A percentile compares a stretch with the other conserved stretches of the same genome.
These are phyloP conservation scores for Hypotaenidia okinawae DNA, from an alignment of 2,797 vertebrate genomes.

Conservation along the genomic window DNA sequence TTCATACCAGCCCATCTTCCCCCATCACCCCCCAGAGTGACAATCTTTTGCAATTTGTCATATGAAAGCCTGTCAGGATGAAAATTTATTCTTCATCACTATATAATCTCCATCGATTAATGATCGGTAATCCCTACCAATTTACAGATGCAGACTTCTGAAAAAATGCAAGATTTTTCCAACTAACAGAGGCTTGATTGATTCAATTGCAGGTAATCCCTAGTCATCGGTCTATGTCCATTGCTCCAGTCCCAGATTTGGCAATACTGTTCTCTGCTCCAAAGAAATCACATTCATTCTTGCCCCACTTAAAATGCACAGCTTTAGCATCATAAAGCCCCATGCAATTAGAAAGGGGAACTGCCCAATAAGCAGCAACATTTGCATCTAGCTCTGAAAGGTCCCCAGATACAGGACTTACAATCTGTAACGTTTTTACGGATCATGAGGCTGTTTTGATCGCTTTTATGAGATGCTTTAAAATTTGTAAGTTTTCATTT, in stretches of 20 bases:
- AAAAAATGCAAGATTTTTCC: not conserved
- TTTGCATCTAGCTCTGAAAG: not conserved
- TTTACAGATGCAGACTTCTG: not conserved
- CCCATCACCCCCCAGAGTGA: not conserved
- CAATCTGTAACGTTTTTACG: constrained; percentile 21
- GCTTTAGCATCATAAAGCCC: not conserved
- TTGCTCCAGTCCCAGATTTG: not conserved
- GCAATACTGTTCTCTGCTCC: not conserved
- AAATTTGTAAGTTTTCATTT: constrained; percentile 44
- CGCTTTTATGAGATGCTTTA: constrained; percentile 5
- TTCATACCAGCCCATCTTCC: not conserved
- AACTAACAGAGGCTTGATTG: not conserved
- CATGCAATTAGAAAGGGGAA: not conserved
- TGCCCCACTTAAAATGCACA: not conserved
- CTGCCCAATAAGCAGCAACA: not conserved
- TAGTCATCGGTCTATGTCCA: not conserved
- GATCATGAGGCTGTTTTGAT: not conserved
- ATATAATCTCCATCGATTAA: not conserved
- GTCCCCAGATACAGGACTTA: not conserved
- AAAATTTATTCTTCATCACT: not conserved
- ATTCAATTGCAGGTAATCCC: not conserved
- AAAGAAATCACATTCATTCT: not conserved
- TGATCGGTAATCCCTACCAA: not conserved
- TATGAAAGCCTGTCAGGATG: not conserved
- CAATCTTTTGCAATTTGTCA: not conserved